Conservation (phyloP, 1,140 invertebrate species). For the Cydia amplana region DNA sequence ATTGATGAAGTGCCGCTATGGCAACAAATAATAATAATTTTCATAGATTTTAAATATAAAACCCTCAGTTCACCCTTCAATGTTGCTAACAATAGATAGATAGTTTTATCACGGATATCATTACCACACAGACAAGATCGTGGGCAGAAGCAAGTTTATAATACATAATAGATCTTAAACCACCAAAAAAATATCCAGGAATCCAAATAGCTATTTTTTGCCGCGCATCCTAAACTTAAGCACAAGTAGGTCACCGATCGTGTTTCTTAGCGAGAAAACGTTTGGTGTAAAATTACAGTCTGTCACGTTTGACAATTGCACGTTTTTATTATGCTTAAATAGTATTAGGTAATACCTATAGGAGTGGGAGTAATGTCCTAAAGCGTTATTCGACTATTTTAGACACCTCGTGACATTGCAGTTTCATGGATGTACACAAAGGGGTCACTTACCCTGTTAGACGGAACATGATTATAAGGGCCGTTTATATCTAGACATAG, state of each 20-base stretch:
- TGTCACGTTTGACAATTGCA: constrained; percentile 19
- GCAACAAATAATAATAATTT: too few relatives aligned
- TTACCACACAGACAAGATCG: too few relatives aligned
- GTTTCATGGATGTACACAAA: background rate
- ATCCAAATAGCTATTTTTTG: background rate
- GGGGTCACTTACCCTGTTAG: too few relatives aligned
- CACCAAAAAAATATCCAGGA: background rate
- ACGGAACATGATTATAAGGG: too few relatives aligned
- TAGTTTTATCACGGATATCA: too few relatives aligned
- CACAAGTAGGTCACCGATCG: background rate
- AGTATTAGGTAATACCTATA: constrained; percentile 10
- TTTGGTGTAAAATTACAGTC: constrained; percentile 21
- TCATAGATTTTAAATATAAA: too few relatives aligned
- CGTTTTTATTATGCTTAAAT: background rate
- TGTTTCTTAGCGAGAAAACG: background rate
- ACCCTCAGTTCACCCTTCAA: too few relatives aligned
- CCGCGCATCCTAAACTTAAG: background rate
- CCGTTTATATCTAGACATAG: too few relatives aligned
- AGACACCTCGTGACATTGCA: too few relatives aligned
- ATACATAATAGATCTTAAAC: background rate
- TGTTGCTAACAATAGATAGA: too few relatives aligned
- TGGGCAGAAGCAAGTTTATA: too few relatives aligned
- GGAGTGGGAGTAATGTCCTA: background rate
- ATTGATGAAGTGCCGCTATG: too few relatives aligned
- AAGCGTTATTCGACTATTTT: background rate